A percentile compares a stretch with the other conserved stretches of the same genome.
Evolutionary conservation across 2,888 invertebrate species (phyloP).

Genomic region (Lasioglossum calceatum): DNA sequence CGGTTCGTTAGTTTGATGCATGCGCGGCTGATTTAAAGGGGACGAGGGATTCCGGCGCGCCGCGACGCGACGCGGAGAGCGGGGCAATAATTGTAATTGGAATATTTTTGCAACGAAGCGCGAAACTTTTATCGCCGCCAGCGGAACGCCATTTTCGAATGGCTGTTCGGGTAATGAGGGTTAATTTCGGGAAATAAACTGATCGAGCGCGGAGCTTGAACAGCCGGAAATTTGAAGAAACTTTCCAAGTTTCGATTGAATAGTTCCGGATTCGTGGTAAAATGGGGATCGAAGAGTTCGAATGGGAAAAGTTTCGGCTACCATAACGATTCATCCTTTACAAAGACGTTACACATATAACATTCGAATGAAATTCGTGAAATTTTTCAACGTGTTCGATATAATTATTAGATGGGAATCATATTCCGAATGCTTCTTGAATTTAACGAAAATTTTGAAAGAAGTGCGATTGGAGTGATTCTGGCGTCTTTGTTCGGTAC

Average conservation of each 20-base stretch:
- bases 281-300: not conserved
- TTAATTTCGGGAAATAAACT: constrained; percentile 22
- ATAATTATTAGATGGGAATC: not conserved
- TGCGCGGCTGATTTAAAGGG: constrained; percentile 41
- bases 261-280: constrained; percentile 10
- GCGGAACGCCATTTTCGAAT: constrained; percentile 3
- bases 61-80: not conserved
- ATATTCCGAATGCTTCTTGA: not conserved
- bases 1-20: constrained; percentile 52
- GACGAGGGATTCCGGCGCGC: not conserved
- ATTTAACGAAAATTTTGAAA: not conserved
- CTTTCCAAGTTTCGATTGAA: constrained; percentile 22
- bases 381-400: not conserved
- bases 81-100: constrained; percentile 43
- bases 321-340: constrained; percentile 1
- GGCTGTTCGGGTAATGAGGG: constrained; percentile 12
- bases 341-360: not conserved
- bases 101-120: constrained; percentile 31
- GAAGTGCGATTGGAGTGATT: no score
- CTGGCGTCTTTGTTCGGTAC: no score
- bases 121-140: not conserved
- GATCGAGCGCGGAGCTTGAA: not conserved
- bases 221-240: constrained; percentile 7
- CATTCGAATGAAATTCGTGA: not conserved
- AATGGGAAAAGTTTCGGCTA: constrained; percentile 3